These are phyloP conservation scores for Verasper variegatus DNA, from an alignment of 2,113 vertebrate species.

Conservation along the genomic window DNA sequence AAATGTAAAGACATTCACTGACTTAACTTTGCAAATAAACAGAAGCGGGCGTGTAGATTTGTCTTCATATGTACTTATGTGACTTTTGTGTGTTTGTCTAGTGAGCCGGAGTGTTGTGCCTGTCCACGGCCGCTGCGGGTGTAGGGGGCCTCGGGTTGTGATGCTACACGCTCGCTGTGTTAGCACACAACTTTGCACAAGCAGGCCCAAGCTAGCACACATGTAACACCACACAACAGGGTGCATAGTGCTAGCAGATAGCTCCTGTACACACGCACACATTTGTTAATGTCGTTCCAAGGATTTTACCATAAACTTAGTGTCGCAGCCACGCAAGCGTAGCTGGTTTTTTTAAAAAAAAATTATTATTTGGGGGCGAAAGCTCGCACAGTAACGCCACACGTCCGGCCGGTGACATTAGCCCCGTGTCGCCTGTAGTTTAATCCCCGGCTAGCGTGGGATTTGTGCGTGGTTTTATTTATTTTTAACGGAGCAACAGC, in stretches of 20 bases:
- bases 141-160: conserved; percentile 60
- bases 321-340: conserved; percentile 48
- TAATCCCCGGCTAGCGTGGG: conserved; percentile 74
- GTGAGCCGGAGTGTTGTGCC: conserved; percentile 44
- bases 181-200: conserved; percentile 43
- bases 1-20: not conserved
- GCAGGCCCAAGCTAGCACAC: conserved; percentile 5
- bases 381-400: conserved; percentile 8
- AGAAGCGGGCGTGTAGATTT: not conserved
- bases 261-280: not conserved
- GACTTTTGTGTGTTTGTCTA: conserved; percentile 15
- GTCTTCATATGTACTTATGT: not conserved
- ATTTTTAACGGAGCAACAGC: conserved; percentile 83
- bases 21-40: not conserved
- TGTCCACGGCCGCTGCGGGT: conserved; percentile 56
- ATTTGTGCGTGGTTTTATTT: conserved; percentile 83
- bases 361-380: not conserved
- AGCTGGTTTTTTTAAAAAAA: conserved; percentile 17
- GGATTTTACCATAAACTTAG: conserved; percentile 59
- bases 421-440: conserved; percentile 52
- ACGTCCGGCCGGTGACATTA: conserved; percentile 55
- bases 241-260: no score
- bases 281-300: not conserved
- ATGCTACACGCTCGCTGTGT: conserved; percentile 44
- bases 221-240: not conserved